These are phyloP conservation scores for Clarias pachynema DNA, from an alignment of 2,797 vertebrate genomes.

Conservation along the genomic window DNA sequence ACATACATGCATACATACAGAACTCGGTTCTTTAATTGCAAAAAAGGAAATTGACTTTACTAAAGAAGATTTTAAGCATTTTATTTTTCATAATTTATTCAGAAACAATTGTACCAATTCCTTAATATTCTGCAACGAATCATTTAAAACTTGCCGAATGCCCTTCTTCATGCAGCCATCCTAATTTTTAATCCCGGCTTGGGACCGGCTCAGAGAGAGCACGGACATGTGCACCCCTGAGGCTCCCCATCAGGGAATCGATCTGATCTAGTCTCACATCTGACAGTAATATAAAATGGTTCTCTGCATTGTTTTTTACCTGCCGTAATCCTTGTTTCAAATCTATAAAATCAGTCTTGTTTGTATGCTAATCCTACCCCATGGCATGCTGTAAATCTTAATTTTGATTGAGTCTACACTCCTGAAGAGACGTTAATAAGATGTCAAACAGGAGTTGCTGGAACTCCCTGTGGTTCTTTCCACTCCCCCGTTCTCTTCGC, in stretches of 20 bases:
- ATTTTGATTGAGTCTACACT: slow-evolving; percentile 49
- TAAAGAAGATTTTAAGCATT: neutral
- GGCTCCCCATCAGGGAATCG: too few relatives aligned
- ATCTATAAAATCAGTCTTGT: slow-evolving; percentile 50
- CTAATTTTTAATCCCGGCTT: too few relatives aligned
- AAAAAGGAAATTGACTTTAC: too few relatives aligned
- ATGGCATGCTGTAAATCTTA: slow-evolving; percentile 43
- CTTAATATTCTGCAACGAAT: neutral
- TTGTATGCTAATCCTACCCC: slow-evolving; percentile 57
- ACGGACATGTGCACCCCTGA: too few relatives aligned
- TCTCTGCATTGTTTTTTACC: neutral
- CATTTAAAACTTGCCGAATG: neutral
- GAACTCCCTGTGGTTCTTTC: slow-evolving; percentile 9
- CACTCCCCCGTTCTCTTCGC: slow-evolving; percentile 40
- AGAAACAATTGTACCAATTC: neutral
- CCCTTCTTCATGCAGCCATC: too few relatives aligned
- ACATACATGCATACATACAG: too few relatives aligned
- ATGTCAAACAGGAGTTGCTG: slow-evolving; percentile 37
- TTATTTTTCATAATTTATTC: neutral
- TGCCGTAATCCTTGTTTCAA: slow-evolving; percentile 21
- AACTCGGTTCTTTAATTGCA: too few relatives aligned
- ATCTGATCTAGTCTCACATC: neutral
- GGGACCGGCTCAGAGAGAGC: too few relatives aligned
- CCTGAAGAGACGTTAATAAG: slow-evolving; percentile 48
- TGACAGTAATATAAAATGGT: neutral